Evolutionary conservation across 2,113 vertebrate species (phyloP).

Genomic region (Meleagris gallopavo): DNA sequence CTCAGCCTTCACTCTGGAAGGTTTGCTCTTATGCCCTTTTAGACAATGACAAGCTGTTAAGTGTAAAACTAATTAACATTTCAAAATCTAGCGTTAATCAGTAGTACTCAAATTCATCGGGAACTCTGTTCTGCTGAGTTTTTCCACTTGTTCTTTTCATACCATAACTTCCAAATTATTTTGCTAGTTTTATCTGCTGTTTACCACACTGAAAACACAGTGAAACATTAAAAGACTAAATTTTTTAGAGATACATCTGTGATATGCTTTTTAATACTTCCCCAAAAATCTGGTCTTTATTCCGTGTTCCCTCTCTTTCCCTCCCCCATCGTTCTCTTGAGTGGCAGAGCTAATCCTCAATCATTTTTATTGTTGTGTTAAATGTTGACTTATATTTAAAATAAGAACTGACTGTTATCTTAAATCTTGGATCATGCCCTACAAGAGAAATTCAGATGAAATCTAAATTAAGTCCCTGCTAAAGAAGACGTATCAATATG

Average conservation of each 20-base stretch:
- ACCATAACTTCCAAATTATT: conserved; percentile 72
- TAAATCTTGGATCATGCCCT: accelerated
- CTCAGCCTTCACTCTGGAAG: conserved; percentile 74
- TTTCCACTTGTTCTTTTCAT: conserved; percentile 66
- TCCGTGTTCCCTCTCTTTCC: neutral
- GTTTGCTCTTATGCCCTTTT: conserved; percentile 78
- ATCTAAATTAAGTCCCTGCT: neutral
- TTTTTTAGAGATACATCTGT: neutral
- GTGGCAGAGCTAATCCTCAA: neutral
- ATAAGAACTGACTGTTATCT: neutral
- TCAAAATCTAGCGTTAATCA: conserved; percentile 83
- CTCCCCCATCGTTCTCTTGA: neutral
- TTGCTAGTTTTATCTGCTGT: conserved; percentile 64
- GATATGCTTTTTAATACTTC: neutral
- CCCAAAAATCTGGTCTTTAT: neutral
- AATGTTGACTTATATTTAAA: conserved; percentile 17
- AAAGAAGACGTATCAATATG: neutral
- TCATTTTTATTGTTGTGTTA: neutral
- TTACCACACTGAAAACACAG: conserved; percentile 35
- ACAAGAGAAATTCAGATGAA: neutral
- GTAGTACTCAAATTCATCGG: conserved; percentile 72
- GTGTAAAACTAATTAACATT: conserved; percentile 85
- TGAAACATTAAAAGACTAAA: conserved; percentile 23
- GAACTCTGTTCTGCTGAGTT: conserved; percentile 55
- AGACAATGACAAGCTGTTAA: conserved; percentile 81